A percentile compares a stretch with the other conserved stretches of the same genome.
phyloP scores from a whole-genome alignment of 2,113 vertebrate genomes.

The Vombatus ursinus region DNA sequence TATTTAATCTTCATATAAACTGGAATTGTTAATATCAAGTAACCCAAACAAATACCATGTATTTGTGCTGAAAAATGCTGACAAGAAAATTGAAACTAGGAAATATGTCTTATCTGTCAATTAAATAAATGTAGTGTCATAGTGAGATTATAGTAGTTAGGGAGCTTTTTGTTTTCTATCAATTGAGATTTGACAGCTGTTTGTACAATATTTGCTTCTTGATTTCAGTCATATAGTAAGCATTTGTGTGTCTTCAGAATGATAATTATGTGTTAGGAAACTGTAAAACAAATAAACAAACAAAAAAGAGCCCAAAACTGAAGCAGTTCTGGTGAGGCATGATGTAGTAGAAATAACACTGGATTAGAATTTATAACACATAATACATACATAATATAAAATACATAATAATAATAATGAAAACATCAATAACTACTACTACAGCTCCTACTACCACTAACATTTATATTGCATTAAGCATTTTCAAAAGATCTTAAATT shows the following conservation, averaged over 20 bases:
- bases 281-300: background rate
- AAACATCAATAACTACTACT: background rate
- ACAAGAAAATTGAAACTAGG: slow-evolving; percentile 49
- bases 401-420: background rate
- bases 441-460: background rate
- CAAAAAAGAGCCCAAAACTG: background rate
- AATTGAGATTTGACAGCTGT: slow-evolving; percentile 75
- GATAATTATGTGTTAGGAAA: slow-evolving; percentile 54
- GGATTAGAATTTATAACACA: background rate
- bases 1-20: slow-evolving; percentile 18
- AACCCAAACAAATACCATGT: background rate
- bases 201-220: slow-evolving; percentile 77
- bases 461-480: background rate
- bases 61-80: slow-evolving; percentile 17
- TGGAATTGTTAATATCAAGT: slow-evolving; percentile 2
- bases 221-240: slow-evolving; percentile 65
- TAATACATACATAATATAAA: background rate
- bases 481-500: background rate
- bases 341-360: background rate
- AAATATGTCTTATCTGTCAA: slow-evolving; percentile 42
- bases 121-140: slow-evolving; percentile 52
- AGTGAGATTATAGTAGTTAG: slow-evolving; percentile 48
- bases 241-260: slow-evolving; percentile 71
- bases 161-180: slow-evolving; percentile 62
- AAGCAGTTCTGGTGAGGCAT: slow-evolving; percentile 49